Percentiles rank a stretch among this genome's conserved stretches.
phyloP scores from a whole-genome alignment of 2,797 vertebrate species.

The Typhlichthys eigenmanni region DNA sequence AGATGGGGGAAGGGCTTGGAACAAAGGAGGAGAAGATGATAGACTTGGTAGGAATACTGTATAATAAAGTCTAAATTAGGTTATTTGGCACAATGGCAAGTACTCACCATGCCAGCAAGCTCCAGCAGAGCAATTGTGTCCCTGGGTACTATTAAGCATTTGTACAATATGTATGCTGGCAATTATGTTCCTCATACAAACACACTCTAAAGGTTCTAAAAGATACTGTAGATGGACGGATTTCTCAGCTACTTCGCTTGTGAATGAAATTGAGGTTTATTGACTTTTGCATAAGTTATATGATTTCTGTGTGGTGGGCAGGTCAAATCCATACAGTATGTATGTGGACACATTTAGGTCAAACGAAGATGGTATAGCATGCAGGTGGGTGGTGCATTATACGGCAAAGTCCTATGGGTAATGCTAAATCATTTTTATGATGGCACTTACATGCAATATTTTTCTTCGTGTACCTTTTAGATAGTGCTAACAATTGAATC shows the following conservation, averaged over 20 bases:
- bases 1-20: slow-evolving; percentile 25
- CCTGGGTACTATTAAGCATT: slow-evolving; percentile 34
- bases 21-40: slow-evolving; percentile 58
- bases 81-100: slow-evolving; percentile 35
- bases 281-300: slow-evolving; percentile 40
- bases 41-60: slow-evolving; percentile 53
- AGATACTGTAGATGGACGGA: slow-evolving; percentile 18
- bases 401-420: too few relatives aligned
- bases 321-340: too few relatives aligned
- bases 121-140: slow-evolving; percentile 32
- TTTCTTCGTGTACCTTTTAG: too few relatives aligned
- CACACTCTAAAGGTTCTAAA: slow-evolving; percentile 38
- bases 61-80: slow-evolving; percentile 53
- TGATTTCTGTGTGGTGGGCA: slow-evolving; percentile 5
- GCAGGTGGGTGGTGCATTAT: too few relatives aligned
- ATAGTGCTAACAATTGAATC: too few relatives aligned
- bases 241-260: slow-evolving; percentile 24
- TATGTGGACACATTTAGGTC: too few relatives aligned
- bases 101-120: slow-evolving; percentile 6
- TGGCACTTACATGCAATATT: too few relatives aligned
- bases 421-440: too few relatives aligned
- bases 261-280: slow-evolving; percentile 47
- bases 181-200: slow-evolving; percentile 41
- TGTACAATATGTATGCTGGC: slow-evolving; percentile 40
- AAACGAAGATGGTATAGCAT: too few relatives aligned